These are phyloP conservation scores for Semotilus atromaculatus DNA, from an alignment of 2,797 vertebrate genomes.

Conservation along the genomic window DNA sequence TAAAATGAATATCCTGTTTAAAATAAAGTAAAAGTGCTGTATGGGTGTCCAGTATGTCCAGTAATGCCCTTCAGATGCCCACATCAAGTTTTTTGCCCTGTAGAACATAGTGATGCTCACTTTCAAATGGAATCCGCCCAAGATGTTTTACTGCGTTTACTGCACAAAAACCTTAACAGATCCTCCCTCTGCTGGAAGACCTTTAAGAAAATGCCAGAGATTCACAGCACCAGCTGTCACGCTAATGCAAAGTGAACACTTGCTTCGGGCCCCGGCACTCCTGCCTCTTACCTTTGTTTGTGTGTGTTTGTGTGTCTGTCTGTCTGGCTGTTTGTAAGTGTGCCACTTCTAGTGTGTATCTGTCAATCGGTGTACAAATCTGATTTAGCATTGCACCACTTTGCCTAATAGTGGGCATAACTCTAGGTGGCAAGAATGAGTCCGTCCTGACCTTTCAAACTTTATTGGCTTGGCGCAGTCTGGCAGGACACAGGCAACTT, in stretches of 20 bases:
- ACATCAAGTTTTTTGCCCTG: neutral
- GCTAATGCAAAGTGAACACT: slow-evolving; percentile 70
- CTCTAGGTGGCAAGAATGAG: slow-evolving; percentile 33
- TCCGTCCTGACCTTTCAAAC: slow-evolving; percentile 70
- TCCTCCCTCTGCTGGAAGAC: slow-evolving; percentile 65
- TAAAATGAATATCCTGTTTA: neutral
- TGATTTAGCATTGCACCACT: slow-evolving; percentile 18
- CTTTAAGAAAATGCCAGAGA: slow-evolving; percentile 77
- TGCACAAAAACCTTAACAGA: neutral
- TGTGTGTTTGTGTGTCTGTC: neutral
- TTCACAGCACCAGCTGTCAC: slow-evolving; percentile 59
- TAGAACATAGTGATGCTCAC: neutral
- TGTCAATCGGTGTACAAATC: slow-evolving; percentile 48
- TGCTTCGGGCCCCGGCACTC: slow-evolving; percentile 68
- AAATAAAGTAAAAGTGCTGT: neutral
- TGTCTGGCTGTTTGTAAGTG: slow-evolving; percentile 4
- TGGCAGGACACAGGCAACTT: slow-evolving; percentile 34
- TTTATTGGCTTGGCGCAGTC: slow-evolving; percentile 41
- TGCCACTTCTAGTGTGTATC: slow-evolving; percentile 15
- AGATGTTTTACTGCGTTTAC: neutral
- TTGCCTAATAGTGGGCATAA: slow-evolving; percentile 44
- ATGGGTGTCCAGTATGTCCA: neutral
- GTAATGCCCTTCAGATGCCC: neutral
- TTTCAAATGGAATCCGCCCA: neutral
- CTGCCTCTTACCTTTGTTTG: slow-evolving; percentile 58